Evolutionary conservation across 2,113 vertebrate species (phyloP).

Genomic region (Grantiella picta): DNA sequence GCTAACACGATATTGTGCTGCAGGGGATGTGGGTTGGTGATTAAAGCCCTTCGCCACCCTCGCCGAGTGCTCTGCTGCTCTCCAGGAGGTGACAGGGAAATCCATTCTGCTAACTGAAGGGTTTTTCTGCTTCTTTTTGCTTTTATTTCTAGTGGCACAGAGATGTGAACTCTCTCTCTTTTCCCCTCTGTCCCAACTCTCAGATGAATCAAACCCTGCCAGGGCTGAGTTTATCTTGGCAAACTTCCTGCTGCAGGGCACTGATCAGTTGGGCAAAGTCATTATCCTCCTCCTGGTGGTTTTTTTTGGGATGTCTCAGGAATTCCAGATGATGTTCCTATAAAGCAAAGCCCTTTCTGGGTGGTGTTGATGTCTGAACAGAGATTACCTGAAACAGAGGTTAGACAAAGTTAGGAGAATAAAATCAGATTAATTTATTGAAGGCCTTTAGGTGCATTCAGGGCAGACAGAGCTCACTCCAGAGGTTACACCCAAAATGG

Average conservation of each 20-base stretch:
- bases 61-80: background rate
- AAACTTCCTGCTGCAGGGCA: background rate
- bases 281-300: background rate
- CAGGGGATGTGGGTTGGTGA: background rate
- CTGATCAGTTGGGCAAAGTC: background rate
- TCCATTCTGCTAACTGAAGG: background rate
- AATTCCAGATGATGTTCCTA: background rate
- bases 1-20: background rate
- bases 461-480: too few relatives aligned
- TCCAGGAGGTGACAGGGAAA: background rate
- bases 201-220: background rate
- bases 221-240: background rate
- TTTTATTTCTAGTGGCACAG: background rate
- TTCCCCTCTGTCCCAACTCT: background rate
- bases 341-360: background rate
- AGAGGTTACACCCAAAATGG: too few relatives aligned
- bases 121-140: too few relatives aligned
- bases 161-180: background rate
- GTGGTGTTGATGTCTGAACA: too few relatives aligned
- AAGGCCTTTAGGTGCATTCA: too few relatives aligned
- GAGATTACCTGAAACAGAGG: too few relatives aligned
- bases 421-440: too few relatives aligned
- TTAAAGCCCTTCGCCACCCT: background rate
- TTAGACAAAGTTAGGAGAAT: too few relatives aligned
- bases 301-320: too few relatives aligned